These are phyloP conservation scores for Corythornis leucogaster DNA, from an alignment of 2,797 vertebrate species.

Conservation along the genomic window DNA sequence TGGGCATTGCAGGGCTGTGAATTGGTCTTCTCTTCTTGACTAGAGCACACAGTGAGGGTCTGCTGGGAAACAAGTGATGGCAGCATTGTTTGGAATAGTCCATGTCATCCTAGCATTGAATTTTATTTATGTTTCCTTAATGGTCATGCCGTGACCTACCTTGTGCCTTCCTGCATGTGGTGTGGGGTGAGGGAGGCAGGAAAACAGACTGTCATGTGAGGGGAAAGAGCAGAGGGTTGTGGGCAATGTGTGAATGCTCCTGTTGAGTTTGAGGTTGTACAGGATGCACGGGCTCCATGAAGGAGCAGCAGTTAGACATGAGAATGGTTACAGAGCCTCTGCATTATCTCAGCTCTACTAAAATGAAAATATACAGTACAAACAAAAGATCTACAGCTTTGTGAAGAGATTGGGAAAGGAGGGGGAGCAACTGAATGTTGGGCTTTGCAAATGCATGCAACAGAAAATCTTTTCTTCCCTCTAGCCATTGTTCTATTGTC, in stretches of 20 bases:
- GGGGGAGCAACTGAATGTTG: slow-evolving; percentile 77
- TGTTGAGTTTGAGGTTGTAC: slow-evolving; percentile 14
- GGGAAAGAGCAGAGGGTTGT: background rate
- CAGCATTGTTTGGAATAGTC: background rate
- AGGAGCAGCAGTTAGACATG: slow-evolving; percentile 72
- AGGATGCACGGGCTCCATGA: slow-evolving; percentile 78
- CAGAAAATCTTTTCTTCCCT: slow-evolving; percentile 86
- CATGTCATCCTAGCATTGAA: background rate
- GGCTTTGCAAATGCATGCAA: slow-evolving; percentile 77
- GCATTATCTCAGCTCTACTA: slow-evolving; percentile 79
- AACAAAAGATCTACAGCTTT: slow-evolving; percentile 69
- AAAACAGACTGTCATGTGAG: background rate
- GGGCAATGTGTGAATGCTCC: background rate
- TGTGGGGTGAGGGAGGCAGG: background rate
- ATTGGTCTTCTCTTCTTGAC: background rate
- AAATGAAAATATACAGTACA: slow-evolving; percentile 74
- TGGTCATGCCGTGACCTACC: background rate
- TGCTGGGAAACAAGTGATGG: background rate
- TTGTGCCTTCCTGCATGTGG: background rate
- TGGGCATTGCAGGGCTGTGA: background rate
- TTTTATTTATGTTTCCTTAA: background rate
- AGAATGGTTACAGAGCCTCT: slow-evolving; percentile 70
- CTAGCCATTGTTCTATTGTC: slow-evolving; percentile 92
- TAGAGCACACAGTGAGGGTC: background rate
- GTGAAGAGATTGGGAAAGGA: slow-evolving; percentile 59